These are phyloP conservation scores for Marmota monax DNA, from an alignment of 2,113 vertebrate genomes.

Conservation along the genomic window DNA sequence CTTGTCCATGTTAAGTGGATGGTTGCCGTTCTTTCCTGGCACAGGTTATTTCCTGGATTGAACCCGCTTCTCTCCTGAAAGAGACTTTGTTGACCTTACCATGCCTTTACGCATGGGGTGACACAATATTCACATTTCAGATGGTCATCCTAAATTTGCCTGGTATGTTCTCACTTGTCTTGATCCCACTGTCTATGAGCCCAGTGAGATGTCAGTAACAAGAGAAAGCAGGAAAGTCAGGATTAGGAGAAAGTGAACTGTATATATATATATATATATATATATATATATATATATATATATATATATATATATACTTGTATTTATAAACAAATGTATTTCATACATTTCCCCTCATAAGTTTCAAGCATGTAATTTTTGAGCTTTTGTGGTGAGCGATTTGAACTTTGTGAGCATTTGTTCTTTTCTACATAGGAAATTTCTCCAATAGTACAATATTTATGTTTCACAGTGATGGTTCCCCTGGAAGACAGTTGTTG, in stretches of 20 bases:
- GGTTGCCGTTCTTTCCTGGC: background rate
- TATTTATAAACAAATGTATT: background rate
- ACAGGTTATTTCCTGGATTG: background rate
- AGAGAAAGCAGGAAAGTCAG: background rate
- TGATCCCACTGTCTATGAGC: too few relatives aligned
- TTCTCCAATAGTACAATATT: background rate
- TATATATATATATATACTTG: background rate
- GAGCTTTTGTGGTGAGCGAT: background rate
- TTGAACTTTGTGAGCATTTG: background rate
- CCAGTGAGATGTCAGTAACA: background rate
- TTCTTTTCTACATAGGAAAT: constrained; percentile 3
- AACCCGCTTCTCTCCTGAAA: background rate
- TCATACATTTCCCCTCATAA: background rate
- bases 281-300: too few relatives aligned
- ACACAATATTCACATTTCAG: rapidly evolving
- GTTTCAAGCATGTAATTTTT: background rate
- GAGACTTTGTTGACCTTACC: background rate
- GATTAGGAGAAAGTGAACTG: background rate
- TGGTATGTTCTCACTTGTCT: background rate
- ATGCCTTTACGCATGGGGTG: rapidly evolving
- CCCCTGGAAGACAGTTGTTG: background rate
- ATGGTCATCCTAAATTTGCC: background rate
- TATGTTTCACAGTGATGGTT: background rate
- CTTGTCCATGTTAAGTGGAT: background rate
- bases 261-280: too few relatives aligned